Percentiles rank a stretch among this genome's conserved stretches.
phyloP scores from a whole-genome alignment of 2,797 vertebrate genomes.

The Uromys caudimaculatus region DNA sequence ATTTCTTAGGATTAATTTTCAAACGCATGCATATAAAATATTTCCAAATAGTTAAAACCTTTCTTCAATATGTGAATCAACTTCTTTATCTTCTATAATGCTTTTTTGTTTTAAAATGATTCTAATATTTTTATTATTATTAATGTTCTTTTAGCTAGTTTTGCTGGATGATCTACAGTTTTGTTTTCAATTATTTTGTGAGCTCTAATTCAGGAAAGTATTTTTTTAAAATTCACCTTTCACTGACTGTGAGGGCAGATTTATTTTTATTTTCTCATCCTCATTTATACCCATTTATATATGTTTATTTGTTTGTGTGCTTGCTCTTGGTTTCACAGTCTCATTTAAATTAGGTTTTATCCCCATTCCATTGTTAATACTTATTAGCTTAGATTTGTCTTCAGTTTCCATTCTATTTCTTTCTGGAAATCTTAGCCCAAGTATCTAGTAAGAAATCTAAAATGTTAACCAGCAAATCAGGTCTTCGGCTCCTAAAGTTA shows the following conservation, averaged over 20 bases:
- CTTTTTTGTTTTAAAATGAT: neutral
- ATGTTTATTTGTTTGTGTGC: neutral
- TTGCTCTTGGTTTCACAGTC: neutral
- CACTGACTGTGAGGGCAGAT: neutral
- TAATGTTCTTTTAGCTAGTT: neutral
- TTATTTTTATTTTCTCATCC: neutral
- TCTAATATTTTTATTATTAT: neutral
- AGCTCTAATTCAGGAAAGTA: neutral
- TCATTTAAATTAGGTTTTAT: neutral
- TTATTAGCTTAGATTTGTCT: neutral
- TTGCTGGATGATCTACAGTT: neutral
- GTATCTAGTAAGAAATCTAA: neutral
- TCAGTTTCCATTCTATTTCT: neutral
- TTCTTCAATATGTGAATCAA: conserved; percentile 11
- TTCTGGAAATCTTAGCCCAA: conserved; percentile 17
- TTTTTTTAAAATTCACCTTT: neutral
- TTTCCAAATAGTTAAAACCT: neutral
- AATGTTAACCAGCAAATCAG: neutral
- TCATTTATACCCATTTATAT: neutral
- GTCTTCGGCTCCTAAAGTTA: neutral
- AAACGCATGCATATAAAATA: neutral
- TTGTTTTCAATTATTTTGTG: conserved; percentile 11
- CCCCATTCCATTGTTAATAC: neutral
- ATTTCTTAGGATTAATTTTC: conserved; percentile 2
- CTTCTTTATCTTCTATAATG: neutral